These are phyloP conservation scores for Drosophila sucinea DNA, from an alignment of 1,140 invertebrate species.

Conservation along the genomic window DNA sequence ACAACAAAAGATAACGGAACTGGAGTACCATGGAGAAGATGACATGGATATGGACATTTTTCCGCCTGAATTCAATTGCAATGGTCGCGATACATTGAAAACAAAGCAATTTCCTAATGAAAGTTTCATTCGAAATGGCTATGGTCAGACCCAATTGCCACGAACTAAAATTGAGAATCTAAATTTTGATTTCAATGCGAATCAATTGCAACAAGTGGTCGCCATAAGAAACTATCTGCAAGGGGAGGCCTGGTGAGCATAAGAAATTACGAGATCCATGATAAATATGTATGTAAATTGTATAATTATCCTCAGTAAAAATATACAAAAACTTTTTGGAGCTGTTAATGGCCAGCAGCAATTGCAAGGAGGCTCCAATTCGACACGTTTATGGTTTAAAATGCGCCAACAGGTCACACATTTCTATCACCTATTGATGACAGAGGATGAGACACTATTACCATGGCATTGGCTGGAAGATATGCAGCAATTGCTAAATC, in stretches of 20 bases:
- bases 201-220: slow-evolving; percentile 35
- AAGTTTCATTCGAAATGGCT: slow-evolving; percentile 64
- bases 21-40: slow-evolving; percentile 16
- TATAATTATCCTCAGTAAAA: slow-evolving; percentile 48
- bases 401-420: slow-evolving; percentile 64
- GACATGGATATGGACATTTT: slow-evolving; percentile 40
- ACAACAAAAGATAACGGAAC: neutral
- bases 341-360: slow-evolving; percentile 52
- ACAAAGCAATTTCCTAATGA: slow-evolving; percentile 38
- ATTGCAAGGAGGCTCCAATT: slow-evolving; percentile 23
- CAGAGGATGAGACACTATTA: neutral
- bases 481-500: slow-evolving; percentile 49
- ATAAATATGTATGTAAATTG: neutral
- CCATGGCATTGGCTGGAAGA: neutral
- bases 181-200: slow-evolving; percentile 52
- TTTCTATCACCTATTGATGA: slow-evolving; percentile 64
- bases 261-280: neutral
- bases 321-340: slow-evolving; percentile 63
- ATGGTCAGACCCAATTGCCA: slow-evolving; percentile 32
- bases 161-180: slow-evolving; percentile 42
- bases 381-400: slow-evolving; percentile 37
- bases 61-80: slow-evolving; percentile 66
- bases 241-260: slow-evolving; percentile 63
- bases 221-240: slow-evolving; percentile 47
- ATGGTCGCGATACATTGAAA: slow-evolving; percentile 58